Evolutionary conservation across 2,888 invertebrate species (phyloP), one percentile per base, ranked within the genome.

Genomic region (Tuta absoluta): DNA sequence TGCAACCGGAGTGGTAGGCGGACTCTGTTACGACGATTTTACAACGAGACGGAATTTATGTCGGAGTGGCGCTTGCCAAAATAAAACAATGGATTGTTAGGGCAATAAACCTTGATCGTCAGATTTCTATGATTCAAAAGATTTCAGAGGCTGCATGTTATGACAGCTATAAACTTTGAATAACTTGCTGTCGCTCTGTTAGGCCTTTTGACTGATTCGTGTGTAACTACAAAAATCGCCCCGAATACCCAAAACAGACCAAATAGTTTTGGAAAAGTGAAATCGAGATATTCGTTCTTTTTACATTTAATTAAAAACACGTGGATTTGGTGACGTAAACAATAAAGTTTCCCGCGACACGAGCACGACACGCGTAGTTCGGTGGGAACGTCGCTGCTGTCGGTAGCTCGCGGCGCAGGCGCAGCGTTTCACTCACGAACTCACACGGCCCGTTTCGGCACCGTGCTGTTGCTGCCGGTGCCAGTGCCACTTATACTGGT

Each of bases 341-440:
- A 53, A 53, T 53, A 53, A 21, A 49, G 14, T 24, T 53, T 53
- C 12, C 23, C 24, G 23, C 23, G 51, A 51, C 51, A 51, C 51
- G 51, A 51, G 28, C 56, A 33, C 56, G 56, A 56, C 56, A 56
- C 56, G 56, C 56, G 56, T 56, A 56, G 56, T 56, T n/a, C 56
- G 56, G 87, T 89, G 91, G 90, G 91, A 89, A 90, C 86, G 79
- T 80, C 75, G 23, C 12, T 75, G 78, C 80, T 75, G 38, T 5
- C 76, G 78, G 73, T 82, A 80, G 90, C 90, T 89, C 73, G 87
- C 84, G 90, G 91, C 89, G 84, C 87, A 85, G 85, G 87, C 86
- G 86, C 85, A 84, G 45, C 45, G 77, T 84, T 85, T 78, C 88
- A 82, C 89, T 89, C 90, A 89, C 91, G 89, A 86, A 78, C 75